phyloP scores from a whole-genome alignment of 1,140 invertebrate genomes.

The Aporrectodea caliginosa region DNA sequence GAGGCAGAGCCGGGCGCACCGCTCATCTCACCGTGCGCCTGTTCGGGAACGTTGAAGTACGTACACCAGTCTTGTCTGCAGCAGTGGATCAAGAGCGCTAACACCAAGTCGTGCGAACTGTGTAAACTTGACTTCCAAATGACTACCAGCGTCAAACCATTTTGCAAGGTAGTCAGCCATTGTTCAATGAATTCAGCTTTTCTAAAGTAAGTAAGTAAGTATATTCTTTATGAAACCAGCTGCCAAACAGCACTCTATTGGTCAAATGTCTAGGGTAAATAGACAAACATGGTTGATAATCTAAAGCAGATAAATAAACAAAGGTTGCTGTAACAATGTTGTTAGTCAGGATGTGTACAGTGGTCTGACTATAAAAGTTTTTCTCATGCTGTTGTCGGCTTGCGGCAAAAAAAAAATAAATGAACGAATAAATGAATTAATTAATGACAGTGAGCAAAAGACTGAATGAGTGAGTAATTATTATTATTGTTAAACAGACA shows the following conservation, averaged over 20 bases:
- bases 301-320: no score
- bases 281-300: no score
- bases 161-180: conserved; percentile 71
- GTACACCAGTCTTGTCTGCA: conserved; percentile 91
- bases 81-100: conserved; percentile 93
- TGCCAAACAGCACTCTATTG: no score
- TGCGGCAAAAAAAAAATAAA: no score
- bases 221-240: no score
- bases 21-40: conserved; percentile 83
- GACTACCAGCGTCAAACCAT: conserved; percentile 92
- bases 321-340: neutral
- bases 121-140: conserved; percentile 96
- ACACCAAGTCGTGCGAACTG: conserved; percentile 88
- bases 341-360: neutral
- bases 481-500: no score
- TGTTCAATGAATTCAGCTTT: neutral
- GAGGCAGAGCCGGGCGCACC: conserved; percentile 57
- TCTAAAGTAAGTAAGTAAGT: no score
- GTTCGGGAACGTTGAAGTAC: conserved; percentile 64
- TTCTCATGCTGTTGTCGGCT: neutral
- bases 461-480: no score
- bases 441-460: no score
- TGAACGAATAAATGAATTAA: no score
- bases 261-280: no score
- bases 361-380: neutral